Evolutionary conservation across 2,113 vertebrate species (phyloP).

Genomic region (Ophiodon elongatus): DNA sequence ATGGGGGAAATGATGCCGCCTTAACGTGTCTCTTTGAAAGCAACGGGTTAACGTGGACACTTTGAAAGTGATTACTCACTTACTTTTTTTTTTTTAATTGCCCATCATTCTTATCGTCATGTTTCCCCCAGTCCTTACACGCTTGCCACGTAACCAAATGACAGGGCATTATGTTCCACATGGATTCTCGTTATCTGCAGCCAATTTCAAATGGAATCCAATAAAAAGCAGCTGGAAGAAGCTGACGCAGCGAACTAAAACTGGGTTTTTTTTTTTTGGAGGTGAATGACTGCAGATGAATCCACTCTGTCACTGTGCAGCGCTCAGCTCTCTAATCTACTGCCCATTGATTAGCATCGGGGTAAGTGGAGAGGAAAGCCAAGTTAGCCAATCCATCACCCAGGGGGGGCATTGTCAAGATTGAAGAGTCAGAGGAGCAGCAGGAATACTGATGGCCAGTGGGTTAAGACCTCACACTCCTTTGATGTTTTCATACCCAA

Average conservation of each 20-base stretch:
- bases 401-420: conserved; percentile 47
- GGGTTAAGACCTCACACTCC: conserved; percentile 47
- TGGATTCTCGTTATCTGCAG: conserved; percentile 58
- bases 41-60: neutral
- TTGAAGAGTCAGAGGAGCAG: conserved; percentile 34
- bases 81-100: neutral
- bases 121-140: neutral
- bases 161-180: conserved; percentile 35
- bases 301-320: conserved; percentile 45
- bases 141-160: conserved; percentile 19
- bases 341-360: conserved; percentile 66
- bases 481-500: conserved; percentile 65
- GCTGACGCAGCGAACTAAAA: conserved; percentile 67
- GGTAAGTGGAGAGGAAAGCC: conserved; percentile 49
- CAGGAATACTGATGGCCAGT: conserved; percentile 43
- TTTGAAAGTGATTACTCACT: neutral
- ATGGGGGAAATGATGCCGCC: neutral
- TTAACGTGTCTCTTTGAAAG: neutral
- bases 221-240: conserved; percentile 16
- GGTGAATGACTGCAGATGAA: conserved; percentile 64
- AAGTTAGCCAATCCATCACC: conserved; percentile 70
- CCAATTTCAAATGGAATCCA: conserved; percentile 61
- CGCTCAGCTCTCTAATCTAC: conserved; percentile 69
- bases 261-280: conserved; percentile 33
- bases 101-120: conserved; percentile 11